phyloP scores from a whole-genome alignment of 2,888 invertebrate genomes.

The Hemicrepidius hirtus region DNA sequence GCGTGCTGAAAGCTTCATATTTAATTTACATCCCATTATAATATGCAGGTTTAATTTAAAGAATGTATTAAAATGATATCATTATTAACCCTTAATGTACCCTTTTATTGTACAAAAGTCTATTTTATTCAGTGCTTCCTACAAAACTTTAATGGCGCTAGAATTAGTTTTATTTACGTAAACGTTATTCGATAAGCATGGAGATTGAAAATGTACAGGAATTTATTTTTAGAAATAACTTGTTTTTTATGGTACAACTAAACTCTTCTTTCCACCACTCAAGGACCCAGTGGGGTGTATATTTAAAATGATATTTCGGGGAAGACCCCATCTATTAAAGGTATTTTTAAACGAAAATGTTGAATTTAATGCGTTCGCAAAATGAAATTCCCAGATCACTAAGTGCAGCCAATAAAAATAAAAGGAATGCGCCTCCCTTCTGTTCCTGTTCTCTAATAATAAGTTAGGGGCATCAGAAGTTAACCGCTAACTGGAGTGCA shows the following conservation, averaged over 20 bases:
- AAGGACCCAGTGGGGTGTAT: too few species aligned
- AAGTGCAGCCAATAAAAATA: constrained; percentile 46
- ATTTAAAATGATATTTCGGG: too few species aligned
- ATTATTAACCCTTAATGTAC: constrained; percentile 6
- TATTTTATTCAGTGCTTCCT: constrained; percentile 12
- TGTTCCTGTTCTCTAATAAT: constrained; percentile 40
- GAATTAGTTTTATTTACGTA: constrained; percentile 1
- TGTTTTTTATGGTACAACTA: too few species aligned
- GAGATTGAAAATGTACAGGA: too few species aligned
- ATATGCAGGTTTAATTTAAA: constrained; percentile 19
- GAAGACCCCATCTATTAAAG: too few species aligned
- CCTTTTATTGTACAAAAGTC: neutral
- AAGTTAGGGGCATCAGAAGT: constrained; percentile 53
- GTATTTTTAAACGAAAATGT: too few species aligned
- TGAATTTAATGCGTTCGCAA: constrained; percentile 42
- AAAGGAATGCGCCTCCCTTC: constrained; percentile 39
- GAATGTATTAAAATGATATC: neutral
- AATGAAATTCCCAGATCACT: constrained; percentile 44
- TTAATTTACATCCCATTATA: constrained; percentile 24
- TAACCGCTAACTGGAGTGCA: constrained; percentile 49
- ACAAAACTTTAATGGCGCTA: neutral
- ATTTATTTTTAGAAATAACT: too few species aligned
- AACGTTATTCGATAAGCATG: too few species aligned
- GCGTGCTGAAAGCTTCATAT: constrained; percentile 16
- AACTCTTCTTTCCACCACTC: too few species aligned